Evolutionary conservation across 2,797 vertebrate genomes (phyloP).

Genomic region (Enteromius thamalakanensis): DNA sequence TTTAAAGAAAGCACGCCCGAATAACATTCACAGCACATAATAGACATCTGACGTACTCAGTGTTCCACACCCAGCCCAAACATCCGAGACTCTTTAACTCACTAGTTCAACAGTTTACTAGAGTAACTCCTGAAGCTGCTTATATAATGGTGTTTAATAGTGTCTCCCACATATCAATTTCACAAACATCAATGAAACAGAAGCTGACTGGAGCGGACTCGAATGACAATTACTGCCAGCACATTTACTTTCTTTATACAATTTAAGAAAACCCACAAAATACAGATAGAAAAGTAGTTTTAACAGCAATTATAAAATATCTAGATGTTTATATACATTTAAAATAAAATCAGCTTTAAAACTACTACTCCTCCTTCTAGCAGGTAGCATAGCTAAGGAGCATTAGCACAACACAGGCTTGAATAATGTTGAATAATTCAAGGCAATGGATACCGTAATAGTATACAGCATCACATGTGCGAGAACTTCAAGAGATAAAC

Average conservation of each 20-base stretch:
- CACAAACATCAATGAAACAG: constrained; percentile 40
- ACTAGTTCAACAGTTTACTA: neutral
- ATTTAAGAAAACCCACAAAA: neutral
- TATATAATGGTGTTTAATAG: constrained; percentile 17
- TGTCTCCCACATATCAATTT: constrained; percentile 24
- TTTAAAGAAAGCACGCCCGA: constrained; percentile 3
- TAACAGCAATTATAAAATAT: neutral
- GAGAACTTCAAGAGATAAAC: constrained; percentile 30
- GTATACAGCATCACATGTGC: constrained; percentile 42
- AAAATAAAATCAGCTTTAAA: neutral
- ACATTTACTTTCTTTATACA: neutral
- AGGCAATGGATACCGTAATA: constrained; percentile 52
- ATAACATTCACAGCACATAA: constrained; percentile 3
- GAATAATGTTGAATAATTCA: constrained; percentile 60
- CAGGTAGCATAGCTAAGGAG: constrained; percentile 19
- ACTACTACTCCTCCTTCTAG: neutral
- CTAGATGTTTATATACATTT: neutral
- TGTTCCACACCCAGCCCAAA: constrained; percentile 31
- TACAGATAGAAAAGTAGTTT: neutral
- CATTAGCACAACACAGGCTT: constrained; percentile 37
- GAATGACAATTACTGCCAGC: neutral
- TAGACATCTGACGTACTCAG: neutral
- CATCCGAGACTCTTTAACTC: constrained; percentile 12
- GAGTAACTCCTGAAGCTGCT: neutral
- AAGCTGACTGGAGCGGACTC: constrained; percentile 13